Conservation (phyloP, 2,113 vertebrate genomes). For the Psephotus haematonotus region DNA sequence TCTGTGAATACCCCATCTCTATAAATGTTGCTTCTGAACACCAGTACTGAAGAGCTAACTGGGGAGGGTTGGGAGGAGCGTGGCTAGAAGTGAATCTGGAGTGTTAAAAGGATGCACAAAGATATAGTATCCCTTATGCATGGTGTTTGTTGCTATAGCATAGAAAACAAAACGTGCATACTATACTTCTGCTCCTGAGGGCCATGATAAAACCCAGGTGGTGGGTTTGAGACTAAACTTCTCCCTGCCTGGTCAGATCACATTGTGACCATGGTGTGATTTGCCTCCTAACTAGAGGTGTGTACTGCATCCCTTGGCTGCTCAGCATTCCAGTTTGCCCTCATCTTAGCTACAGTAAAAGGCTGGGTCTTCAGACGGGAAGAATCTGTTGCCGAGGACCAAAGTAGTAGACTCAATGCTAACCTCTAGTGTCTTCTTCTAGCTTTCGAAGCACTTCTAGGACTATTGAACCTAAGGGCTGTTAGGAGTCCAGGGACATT, state of each 20-base stretch:
- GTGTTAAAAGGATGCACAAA: slow-evolving; percentile 76
- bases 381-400: background rate
- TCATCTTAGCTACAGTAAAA: background rate
- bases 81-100: slow-evolving; percentile 65
- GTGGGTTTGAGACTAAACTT: slow-evolving; percentile 66
- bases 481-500: background rate
- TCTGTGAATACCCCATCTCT: slow-evolving; percentile 70
- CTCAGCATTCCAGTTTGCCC: slow-evolving; percentile 16
- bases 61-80: slow-evolving; percentile 57
- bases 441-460: slow-evolving; percentile 28
- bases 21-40: slow-evolving; percentile 74
- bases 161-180: slow-evolving; percentile 55
- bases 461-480: background rate
- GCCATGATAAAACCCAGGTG: slow-evolving; percentile 46
- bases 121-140: slow-evolving; percentile 85
- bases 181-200: slow-evolving; percentile 12
- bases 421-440: slow-evolving; percentile 16
- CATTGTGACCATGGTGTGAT: slow-evolving; percentile 36
- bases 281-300: slow-evolving; percentile 57
- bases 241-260: slow-evolving; percentile 58
- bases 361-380: background rate
- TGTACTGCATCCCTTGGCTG: background rate
- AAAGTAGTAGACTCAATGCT: background rate
- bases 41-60: slow-evolving; percentile 74
- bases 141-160: slow-evolving; percentile 76